Conservation (phyloP, 2,888 invertebrate genomes). For the Drosophila nigricruria region DNA sequence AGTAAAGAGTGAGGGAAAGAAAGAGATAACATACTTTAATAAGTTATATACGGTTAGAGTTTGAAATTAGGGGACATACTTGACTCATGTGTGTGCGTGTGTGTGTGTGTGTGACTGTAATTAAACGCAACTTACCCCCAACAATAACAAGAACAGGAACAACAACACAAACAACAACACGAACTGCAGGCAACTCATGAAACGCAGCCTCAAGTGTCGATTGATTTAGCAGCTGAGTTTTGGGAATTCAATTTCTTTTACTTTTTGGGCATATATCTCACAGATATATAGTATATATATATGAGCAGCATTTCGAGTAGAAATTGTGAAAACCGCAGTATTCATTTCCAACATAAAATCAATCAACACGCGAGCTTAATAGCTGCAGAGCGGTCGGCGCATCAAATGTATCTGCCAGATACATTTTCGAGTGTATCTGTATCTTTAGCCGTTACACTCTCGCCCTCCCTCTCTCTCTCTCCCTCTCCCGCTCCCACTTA, state of each 20-base stretch:
- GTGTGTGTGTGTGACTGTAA: constrained; percentile 40
- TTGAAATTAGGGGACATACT: constrained; percentile 45
- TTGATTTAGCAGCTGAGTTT: constrained; percentile 67
- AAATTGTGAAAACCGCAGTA: constrained; percentile 52
- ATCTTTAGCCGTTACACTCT: not conserved
- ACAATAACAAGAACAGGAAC: constrained; percentile 27
- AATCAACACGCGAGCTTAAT: constrained; percentile 76
- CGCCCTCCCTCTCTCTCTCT: not conserved
- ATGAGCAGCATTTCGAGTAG: constrained; percentile 4
- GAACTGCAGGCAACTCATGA: constrained; percentile 14
- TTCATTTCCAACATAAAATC: constrained; percentile 66
- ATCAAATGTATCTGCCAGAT: constrained; percentile 78
- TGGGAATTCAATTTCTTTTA: constrained; percentile 13
- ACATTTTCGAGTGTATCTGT: constrained; percentile 51
- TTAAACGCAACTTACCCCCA: constrained; percentile 60
- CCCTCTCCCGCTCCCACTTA: not conserved
- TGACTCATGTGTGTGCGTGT: constrained; percentile 21
- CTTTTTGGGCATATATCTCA: constrained; percentile 5
- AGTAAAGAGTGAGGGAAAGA: constrained; percentile 2
- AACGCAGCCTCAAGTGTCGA: constrained; percentile 66
- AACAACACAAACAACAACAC: constrained; percentile 12
- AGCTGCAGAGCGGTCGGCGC: constrained; percentile 49
- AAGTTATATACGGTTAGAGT: constrained; percentile 36
- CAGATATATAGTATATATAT: constrained; percentile 1
- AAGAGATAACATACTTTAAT: constrained; percentile 35